Percentiles rank a stretch among this genome's conserved stretches.
Evolutionary conservation across 2,888 invertebrate genomes (phyloP).

Genomic region (Hirtodrosophila histrioides): DNA sequence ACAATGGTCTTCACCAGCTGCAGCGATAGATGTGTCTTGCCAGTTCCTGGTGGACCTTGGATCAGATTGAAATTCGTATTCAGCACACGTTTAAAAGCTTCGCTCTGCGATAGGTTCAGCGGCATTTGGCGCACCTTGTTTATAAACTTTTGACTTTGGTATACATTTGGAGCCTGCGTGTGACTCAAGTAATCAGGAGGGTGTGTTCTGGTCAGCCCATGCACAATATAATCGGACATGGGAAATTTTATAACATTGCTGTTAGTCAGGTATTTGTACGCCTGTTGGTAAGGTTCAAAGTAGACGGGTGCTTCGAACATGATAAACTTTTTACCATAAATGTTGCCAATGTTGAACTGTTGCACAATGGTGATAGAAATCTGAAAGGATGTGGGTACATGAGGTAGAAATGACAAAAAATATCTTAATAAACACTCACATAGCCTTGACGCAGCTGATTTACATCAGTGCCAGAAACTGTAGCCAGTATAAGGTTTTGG

Average conservation of each 20-base stretch:
- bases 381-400: conserved; percentile 44
- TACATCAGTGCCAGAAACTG: conserved; percentile 87
- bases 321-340: conserved; percentile 84
- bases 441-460: conserved; percentile 86
- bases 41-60: conserved; percentile 95
- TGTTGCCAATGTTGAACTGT: conserved; percentile 74
- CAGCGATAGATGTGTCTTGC: conserved; percentile 91
- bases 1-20: conserved; percentile 89
- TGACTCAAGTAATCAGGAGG: conserved; percentile 83
- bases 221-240: conserved; percentile 88
- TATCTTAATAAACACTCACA: conserved; percentile 82
- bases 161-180: conserved; percentile 43
- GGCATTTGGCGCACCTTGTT: conserved; percentile 44
- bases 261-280: conserved; percentile 88
- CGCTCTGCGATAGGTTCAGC: conserved; percentile 88
- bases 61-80: conserved; percentile 90
- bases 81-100: conserved; percentile 88
- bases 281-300: conserved; percentile 92
- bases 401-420: not conserved
- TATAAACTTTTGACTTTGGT: conserved; percentile 60
- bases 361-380: conserved; percentile 79
- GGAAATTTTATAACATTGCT: conserved; percentile 87
- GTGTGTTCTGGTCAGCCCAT: conserved; percentile 83
- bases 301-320: conserved; percentile 92
- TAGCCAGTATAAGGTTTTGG: conserved; percentile 88